phyloP scores from a whole-genome alignment of 2,888 invertebrate species.

The Abscondita cerata region DNA sequence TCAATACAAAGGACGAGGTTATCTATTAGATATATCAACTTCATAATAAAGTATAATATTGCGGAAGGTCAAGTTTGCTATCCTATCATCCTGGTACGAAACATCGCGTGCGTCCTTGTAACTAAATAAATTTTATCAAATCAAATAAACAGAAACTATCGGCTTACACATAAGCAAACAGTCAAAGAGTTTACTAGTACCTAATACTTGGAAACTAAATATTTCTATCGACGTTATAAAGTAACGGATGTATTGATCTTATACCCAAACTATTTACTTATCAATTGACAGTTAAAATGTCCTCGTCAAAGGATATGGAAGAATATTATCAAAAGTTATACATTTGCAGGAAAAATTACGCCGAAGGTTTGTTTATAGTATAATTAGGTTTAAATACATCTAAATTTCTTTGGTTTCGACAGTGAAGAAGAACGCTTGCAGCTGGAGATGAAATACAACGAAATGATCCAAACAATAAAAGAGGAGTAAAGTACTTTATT shows the following conservation, averaged over 20 bases:
- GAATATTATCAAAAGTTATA: slow-evolving; percentile 55
- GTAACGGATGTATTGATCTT: neutral
- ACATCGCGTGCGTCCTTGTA: slow-evolving; percentile 51
- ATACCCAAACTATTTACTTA: too few relatives aligned
- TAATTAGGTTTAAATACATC: too few relatives aligned
- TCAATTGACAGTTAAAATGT: slow-evolving; percentile 24
- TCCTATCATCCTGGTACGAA: slow-evolving; percentile 51
- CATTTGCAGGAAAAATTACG: slow-evolving; percentile 56
- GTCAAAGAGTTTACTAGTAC: slow-evolving; percentile 5
- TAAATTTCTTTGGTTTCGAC: slow-evolving; percentile 36
- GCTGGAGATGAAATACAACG: slow-evolving; percentile 63
- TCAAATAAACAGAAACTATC: slow-evolving; percentile 8
- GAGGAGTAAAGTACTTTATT: slow-evolving; percentile 64
- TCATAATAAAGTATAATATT: too few relatives aligned
- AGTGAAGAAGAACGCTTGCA: slow-evolving; percentile 64
- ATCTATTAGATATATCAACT: slow-evolving; percentile 6
- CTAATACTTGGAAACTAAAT: too few relatives aligned
- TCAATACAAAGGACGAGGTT: neutral
- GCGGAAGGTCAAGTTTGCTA: slow-evolving; percentile 54
- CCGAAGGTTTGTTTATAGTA: slow-evolving; percentile 54
- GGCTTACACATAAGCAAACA: slow-evolving; percentile 3
- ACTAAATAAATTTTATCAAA: slow-evolving; percentile 29
- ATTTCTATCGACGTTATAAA: too few relatives aligned
- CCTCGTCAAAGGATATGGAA: slow-evolving; percentile 45
- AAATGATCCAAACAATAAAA: slow-evolving; percentile 60